Conservation (phyloP, 2,888 invertebrate genomes). For the Eupeodes latifasciatus region DNA sequence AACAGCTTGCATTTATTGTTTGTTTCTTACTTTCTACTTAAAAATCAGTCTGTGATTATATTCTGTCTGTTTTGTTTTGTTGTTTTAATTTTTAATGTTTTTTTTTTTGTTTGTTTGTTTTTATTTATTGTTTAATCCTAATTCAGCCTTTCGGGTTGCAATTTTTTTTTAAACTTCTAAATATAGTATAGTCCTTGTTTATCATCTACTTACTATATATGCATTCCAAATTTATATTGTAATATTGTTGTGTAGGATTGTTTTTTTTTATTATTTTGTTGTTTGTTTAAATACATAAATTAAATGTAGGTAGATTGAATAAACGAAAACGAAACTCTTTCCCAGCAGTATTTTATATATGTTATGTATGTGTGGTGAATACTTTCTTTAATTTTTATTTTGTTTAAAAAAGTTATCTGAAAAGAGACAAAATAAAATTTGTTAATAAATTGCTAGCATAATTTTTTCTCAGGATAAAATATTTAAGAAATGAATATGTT, state of each 20-base stretch:
- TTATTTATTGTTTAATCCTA: constrained; percentile 74
- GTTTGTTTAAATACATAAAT: constrained; percentile 21
- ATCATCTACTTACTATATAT: constrained; percentile 59
- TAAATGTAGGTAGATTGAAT: neutral
- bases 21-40: constrained; percentile 70
- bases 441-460: neutral
- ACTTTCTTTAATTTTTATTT: neutral
- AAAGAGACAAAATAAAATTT: constrained; percentile 28
- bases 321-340: constrained; percentile 45
- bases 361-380: constrained; percentile 3
- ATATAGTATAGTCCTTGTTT: constrained; percentile 70
- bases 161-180: constrained; percentile 52
- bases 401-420: constrained; percentile 48
- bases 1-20: constrained; percentile 53
- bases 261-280: neutral
- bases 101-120: constrained; percentile 28
- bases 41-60: constrained; percentile 78
- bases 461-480: no score
- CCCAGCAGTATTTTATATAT: constrained; percentile 51
- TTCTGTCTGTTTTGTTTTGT: constrained; percentile 69
- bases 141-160: constrained; percentile 77
- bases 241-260: constrained; percentile 31
- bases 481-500: no score
- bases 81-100: constrained; percentile 7
- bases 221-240: constrained; percentile 60